A percentile compares a stretch with the other conserved stretches of the same genome.
Evolutionary conservation across 1,140 invertebrate genomes (phyloP).

Genomic region (Babylonia areolata): DNA sequence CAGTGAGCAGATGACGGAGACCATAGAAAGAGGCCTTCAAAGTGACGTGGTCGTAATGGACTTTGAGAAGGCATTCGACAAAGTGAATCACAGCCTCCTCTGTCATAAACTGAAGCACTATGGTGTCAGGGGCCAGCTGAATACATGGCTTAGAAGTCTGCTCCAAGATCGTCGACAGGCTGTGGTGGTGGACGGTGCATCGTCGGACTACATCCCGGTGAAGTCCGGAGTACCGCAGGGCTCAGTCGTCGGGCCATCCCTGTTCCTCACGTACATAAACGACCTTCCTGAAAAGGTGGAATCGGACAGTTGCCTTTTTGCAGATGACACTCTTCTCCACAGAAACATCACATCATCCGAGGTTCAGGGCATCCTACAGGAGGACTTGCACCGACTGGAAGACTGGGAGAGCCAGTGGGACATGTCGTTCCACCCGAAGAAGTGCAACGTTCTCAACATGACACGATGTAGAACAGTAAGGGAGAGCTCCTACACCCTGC

Average conservation of each 20-base stretch:
- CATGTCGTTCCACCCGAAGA: conserved; percentile 3
- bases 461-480: not conserved
- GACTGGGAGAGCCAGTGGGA: not conserved
- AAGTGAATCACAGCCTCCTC: not conserved
- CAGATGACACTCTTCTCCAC: not conserved
- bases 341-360: not conserved
- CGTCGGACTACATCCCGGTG: conserved; percentile 22
- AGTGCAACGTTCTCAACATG: not conserved
- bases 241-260: not conserved
- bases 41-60: too few relatives aligned
- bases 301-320: not conserved
- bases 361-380: not conserved
- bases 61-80: too few relatives aligned
- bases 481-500: not conserved
- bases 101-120: not conserved
- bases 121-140: not conserved
- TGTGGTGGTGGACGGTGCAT: conserved; percentile 15
- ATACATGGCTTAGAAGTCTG: too few relatives aligned
- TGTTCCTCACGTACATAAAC: not conserved
- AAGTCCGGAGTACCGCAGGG: conserved; percentile 2
- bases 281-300: not conserved
- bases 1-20: too few relatives aligned
- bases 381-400: not conserved
- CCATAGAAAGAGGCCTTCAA: too few relatives aligned
- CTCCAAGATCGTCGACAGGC: conserved; percentile 1